Evolutionary conservation across 1,140 invertebrate species (phyloP).

Genomic region (Leptestheria dahalacensis): DNA sequence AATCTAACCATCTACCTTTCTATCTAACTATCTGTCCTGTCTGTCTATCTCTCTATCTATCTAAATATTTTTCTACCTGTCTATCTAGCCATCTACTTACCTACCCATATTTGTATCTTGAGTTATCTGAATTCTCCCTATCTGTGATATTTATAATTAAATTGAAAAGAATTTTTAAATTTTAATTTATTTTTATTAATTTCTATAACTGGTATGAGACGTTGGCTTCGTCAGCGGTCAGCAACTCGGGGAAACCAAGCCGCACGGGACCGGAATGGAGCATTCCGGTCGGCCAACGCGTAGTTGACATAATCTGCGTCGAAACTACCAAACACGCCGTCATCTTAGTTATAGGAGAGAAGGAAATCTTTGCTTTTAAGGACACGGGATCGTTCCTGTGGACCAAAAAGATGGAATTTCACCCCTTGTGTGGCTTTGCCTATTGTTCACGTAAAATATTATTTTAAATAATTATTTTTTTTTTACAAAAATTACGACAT

Average conservation of each 20-base stretch:
- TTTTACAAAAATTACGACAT: conserved; percentile 13
- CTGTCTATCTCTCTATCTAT: too few species aligned
- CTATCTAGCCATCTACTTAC: too few species aligned
- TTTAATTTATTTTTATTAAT: too few species aligned
- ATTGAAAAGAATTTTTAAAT: too few species aligned
- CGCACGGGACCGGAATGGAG: background rate
- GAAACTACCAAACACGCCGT: background rate
- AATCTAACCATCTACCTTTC: background rate
- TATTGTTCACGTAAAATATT: conserved; percentile 47
- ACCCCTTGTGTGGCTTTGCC: conserved; percentile 50
- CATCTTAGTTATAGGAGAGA: conserved; percentile 42
- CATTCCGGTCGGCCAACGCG: background rate
- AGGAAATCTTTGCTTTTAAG: conserved; percentile 56
- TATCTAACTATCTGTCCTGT: too few species aligned
- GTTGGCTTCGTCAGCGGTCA: background rate
- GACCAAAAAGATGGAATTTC: conserved; percentile 66
- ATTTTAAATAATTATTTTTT: background rate
- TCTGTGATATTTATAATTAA: too few species aligned
- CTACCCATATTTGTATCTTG: too few species aligned
- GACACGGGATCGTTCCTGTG: conserved; percentile 56
- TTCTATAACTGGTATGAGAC: background rate
- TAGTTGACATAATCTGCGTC: background rate
- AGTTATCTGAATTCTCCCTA: too few species aligned
- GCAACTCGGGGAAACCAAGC: background rate
- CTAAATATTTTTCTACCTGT: too few species aligned